Percentiles rank a stretch among this genome's conserved stretches.
phyloP scores from a whole-genome alignment of 2,797 vertebrate species.

The Takifugu ocellatus region DNA sequence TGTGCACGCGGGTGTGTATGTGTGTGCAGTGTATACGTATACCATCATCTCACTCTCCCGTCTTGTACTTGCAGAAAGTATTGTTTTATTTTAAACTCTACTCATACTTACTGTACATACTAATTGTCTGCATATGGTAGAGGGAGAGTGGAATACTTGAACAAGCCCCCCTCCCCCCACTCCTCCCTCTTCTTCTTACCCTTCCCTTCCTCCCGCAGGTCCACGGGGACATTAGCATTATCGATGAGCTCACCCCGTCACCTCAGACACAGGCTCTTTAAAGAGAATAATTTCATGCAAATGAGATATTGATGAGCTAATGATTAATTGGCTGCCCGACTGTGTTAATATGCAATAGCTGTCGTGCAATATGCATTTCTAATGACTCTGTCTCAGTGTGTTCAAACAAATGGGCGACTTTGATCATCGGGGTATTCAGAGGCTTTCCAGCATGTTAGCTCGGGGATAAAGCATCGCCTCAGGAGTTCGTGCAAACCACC shows the following conservation, averaged over 20 bases:
- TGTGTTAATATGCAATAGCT: slow-evolving; percentile 98
- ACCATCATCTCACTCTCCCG: slow-evolving; percentile 23
- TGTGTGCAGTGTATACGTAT: slow-evolving; percentile 4
- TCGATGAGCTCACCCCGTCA: slow-evolving; percentile 97
- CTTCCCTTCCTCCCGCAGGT: slow-evolving; percentile 76
- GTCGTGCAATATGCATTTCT: slow-evolving; percentile 96
- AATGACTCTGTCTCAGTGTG: slow-evolving; percentile 93
- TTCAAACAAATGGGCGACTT: slow-evolving; percentile 91
- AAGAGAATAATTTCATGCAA: slow-evolving; percentile 99
- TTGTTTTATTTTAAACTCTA: slow-evolving; percentile 30
- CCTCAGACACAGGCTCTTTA: slow-evolving; percentile 95
- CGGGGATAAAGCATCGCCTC: slow-evolving; percentile 57
- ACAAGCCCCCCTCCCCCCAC: slow-evolving; percentile 41
- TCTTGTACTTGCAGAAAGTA: slow-evolving; percentile 15
- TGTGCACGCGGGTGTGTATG: slow-evolving; percentile 1
- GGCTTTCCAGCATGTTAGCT: slow-evolving; percentile 73
- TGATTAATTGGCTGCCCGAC: slow-evolving; percentile 98
- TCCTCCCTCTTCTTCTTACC: slow-evolving; percentile 25
- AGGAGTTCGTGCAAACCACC: slow-evolving; percentile 56
- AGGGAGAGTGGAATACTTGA: slow-evolving; percentile 49
- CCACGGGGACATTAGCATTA: slow-evolving; percentile 97
- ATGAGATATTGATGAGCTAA: slow-evolving; percentile 98
- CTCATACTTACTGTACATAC: slow-evolving; percentile 24
- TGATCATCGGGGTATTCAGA: slow-evolving; percentile 75
- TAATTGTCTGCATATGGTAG: slow-evolving; percentile 52